Conservation (phyloP, 1,140 invertebrate species). For the Heliconius melpomene region DNA sequence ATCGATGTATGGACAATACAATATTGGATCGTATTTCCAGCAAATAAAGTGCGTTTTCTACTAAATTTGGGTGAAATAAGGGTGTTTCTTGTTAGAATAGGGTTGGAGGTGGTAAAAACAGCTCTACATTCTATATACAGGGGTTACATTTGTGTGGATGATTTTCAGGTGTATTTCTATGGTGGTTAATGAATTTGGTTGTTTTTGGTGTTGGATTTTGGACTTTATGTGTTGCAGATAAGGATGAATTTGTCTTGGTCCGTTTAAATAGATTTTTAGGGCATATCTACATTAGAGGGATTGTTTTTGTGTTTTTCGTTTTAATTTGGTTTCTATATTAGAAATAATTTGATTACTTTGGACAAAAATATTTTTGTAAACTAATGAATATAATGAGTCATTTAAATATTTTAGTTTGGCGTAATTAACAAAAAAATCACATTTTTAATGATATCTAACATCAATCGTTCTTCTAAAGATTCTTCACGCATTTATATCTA, state of each 20-base stretch:
- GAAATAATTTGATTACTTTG: background rate
- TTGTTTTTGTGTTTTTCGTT: background rate
- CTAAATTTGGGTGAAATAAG: background rate
- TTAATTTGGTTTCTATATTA: background rate
- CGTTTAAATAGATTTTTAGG: conserved; percentile 26
- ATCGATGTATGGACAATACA: background rate
- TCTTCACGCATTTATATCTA: too few relatives aligned
- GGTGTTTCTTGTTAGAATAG: background rate
- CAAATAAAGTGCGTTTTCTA: background rate
- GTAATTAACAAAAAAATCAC: too few relatives aligned
- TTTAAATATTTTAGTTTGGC: too few relatives aligned
- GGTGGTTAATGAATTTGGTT: conserved; percentile 4
- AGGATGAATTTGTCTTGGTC: background rate
- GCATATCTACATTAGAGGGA: conserved; percentile 18
- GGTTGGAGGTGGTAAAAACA: conserved; percentile 6
- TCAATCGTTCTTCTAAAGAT: too few relatives aligned
- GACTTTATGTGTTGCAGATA: background rate
- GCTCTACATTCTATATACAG: background rate
- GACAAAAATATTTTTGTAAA: too few relatives aligned
- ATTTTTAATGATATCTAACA: too few relatives aligned
- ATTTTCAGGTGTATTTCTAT: background rate
- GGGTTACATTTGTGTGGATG: conserved; percentile 3
- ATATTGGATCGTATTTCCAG: background rate
- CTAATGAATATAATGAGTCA: too few relatives aligned
- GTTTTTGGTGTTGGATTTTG: background rate